Evolutionary conservation across 2,113 vertebrate species (phyloP), one percentile per base, ranked within the genome.

Genomic region (Polypterus senegalus): DNA sequence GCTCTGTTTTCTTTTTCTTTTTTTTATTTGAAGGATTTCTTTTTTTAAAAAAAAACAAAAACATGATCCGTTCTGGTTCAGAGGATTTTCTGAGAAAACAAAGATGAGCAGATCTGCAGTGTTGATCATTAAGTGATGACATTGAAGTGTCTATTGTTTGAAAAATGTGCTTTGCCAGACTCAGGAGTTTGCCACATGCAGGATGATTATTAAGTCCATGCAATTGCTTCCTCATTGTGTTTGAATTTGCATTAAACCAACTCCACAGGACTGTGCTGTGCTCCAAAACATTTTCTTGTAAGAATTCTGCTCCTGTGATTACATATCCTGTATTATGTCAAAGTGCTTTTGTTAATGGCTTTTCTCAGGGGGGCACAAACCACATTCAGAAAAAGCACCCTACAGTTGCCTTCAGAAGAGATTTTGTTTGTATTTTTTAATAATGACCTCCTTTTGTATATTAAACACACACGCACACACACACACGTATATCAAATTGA

Each of bases 61-160:
- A 27, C 27, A 27, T 27, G 27, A 27, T 27, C 27, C 2, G 27
- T 27, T 27, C 27, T 27, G 27, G 27, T 27, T 27, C 27, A 27
- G 27, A 27, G 27, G 27, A 27, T 27, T 27, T 27, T 27, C 27
- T 27, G 27, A 27, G 27, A 27, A 27, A 27, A 27, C 27, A 27
- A 27, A 27, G 27, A 27, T 27, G 27, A 27, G 27, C 27, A 27
- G 27, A 27, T 27, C 27, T 27, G 27, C 27, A 27, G 27, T 27
- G 27, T 27, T 27, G 54, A 61, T 66, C 64, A 57, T 61, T 61
- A 61, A 48, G n/a, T 62, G 54, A 61, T 62, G 65, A 66, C 54
- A 61, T 45, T 9, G 47, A 58, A 62, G 45, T 46, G 58, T 62
- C 57, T 58, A 49, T 45, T 61, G 49, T 53, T 7, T 66, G 65